Evolutionary conservation across 2,888 invertebrate species (phyloP).

Genomic region (Nomada goodeniana): DNA sequence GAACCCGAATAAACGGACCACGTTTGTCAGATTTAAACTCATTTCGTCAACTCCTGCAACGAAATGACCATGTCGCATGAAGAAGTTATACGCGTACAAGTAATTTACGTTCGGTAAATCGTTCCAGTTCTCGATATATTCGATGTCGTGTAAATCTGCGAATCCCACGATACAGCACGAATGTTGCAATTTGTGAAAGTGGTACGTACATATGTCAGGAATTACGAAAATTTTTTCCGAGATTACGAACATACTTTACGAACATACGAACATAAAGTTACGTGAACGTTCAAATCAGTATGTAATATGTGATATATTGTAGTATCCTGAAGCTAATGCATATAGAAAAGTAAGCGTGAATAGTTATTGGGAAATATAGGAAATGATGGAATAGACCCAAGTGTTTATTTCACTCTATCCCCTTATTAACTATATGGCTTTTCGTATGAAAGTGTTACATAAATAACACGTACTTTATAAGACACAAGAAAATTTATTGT

Average conservation of each 20-base stretch:
- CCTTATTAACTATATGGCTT: too few relatives aligned
- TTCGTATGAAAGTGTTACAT: too few relatives aligned
- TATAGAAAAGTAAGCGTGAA: too few relatives aligned
- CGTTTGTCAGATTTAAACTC: not conserved
- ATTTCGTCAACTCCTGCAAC: not conserved
- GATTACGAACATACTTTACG: not conserved
- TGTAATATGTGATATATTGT: too few relatives aligned
- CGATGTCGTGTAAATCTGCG: not conserved
- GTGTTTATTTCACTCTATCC: too few relatives aligned
- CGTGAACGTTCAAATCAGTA: too few relatives aligned
- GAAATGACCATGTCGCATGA: not conserved
- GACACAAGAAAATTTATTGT: too few relatives aligned
- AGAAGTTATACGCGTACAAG: not conserved
- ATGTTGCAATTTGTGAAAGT: conserved; percentile 1
- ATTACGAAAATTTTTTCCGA: not conserved
- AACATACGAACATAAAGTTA: too few relatives aligned
- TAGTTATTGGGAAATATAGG: too few relatives aligned
- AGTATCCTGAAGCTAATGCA: too few relatives aligned
- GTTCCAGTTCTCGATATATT: not conserved
- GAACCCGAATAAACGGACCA: not conserved
- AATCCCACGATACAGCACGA: not conserved
- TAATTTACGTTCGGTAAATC: not conserved
- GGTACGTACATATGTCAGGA: not conserved
- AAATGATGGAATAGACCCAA: too few relatives aligned
- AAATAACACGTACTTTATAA: too few relatives aligned